phyloP scores from a whole-genome alignment of 1,140 invertebrate genomes.

The Cherax destructor region DNA sequence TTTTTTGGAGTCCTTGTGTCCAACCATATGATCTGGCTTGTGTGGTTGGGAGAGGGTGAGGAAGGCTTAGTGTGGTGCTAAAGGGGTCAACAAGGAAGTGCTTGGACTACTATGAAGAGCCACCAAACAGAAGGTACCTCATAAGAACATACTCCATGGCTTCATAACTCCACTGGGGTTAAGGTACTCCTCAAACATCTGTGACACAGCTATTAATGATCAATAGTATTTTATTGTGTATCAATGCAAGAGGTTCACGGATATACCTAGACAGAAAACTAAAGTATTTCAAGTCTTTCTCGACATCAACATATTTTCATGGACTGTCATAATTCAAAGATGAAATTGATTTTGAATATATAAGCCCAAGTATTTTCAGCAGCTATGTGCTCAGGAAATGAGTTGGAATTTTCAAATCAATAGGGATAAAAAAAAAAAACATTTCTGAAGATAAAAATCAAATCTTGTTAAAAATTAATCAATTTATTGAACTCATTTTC shows the following conservation, averaged over 20 bases:
- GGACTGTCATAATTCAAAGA: background rate
- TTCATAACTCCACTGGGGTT: slow-evolving; percentile 24
- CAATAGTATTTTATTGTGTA: background rate
- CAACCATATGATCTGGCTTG: slow-evolving; percentile 34
- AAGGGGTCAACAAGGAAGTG: slow-evolving; percentile 62
- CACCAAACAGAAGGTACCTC: slow-evolving; percentile 44
- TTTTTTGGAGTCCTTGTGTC: slow-evolving; percentile 29
- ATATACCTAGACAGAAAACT: background rate
- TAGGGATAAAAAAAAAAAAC: background rate
- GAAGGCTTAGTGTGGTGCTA: slow-evolving; percentile 64
- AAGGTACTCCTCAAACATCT: slow-evolving; percentile 28
- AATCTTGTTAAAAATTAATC: background rate
- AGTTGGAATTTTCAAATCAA: slow-evolving; percentile 10
- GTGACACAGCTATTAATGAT: background rate
- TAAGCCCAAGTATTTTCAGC: background rate
- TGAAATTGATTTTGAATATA: slow-evolving; percentile 7
- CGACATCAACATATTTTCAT: background rate
- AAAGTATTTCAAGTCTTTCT: background rate
- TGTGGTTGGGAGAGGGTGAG: slow-evolving; percentile 41
- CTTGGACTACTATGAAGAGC: slow-evolving; percentile 35
- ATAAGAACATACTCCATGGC: slow-evolving; percentile 49
- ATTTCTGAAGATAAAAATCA: slow-evolving; percentile 10
- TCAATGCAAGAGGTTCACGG: background rate
- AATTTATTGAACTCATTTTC: background rate
- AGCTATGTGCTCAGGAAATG: slow-evolving; percentile 33